These are phyloP conservation scores for Tipula unca DNA, from an alignment of 2,888 invertebrate species.

Conservation along the genomic window DNA sequence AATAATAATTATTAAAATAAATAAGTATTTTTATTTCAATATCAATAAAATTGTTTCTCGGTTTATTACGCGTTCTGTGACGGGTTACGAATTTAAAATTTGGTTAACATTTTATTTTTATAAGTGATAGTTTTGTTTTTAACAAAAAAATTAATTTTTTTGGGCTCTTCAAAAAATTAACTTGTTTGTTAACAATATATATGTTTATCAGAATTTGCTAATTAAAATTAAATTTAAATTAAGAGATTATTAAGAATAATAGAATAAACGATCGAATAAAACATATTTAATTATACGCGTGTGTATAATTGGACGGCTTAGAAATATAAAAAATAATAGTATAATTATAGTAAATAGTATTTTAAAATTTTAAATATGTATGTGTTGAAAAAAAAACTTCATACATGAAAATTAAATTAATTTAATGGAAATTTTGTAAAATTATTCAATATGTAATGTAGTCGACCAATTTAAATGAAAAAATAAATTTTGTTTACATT, in stretches of 20 bases:
- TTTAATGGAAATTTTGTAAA: neutral
- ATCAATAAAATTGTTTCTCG: neutral
- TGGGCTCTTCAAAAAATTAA: neutral
- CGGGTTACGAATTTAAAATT: neutral
- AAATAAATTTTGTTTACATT: no score
- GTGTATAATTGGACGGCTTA: neutral
- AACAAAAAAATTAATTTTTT: neutral
- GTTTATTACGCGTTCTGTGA: neutral
- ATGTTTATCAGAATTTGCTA: neutral
- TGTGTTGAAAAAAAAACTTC: neutral
- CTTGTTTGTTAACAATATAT: neutral
- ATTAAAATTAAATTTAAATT: neutral
- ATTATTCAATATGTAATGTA: no score
- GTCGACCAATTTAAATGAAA: no score
- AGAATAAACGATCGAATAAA: neutral
- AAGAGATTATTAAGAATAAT: no score
- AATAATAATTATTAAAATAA: neutral
- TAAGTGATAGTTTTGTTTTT: neutral
- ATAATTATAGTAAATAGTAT: neutral
- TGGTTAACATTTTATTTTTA: neutral
- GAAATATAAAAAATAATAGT: neutral
- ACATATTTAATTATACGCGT: neutral
- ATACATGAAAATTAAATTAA: neutral
- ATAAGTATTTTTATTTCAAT: neutral
- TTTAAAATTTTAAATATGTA: neutral